Conservation (phyloP, 2,113 vertebrate genomes). For the Rhegmatorhina hoffmannsi region DNA sequence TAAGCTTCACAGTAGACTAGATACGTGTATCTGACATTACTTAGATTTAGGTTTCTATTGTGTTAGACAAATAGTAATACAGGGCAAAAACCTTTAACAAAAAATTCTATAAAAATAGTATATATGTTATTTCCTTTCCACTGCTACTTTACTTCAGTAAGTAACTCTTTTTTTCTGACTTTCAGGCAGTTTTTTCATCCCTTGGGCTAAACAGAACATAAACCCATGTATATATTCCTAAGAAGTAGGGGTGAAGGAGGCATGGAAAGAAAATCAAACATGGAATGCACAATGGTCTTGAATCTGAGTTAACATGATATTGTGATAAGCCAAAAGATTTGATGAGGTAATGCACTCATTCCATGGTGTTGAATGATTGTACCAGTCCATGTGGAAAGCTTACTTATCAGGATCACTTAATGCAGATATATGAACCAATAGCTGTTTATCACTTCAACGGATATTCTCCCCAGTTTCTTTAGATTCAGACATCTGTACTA, state of each 20-base stretch:
- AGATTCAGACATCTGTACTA: conserved; percentile 63
- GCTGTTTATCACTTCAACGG: conserved; percentile 74
- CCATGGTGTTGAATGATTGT: conserved; percentile 51
- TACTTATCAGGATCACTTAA: conserved; percentile 76
- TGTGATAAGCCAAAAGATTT: conserved; percentile 25
- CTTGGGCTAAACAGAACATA: not conserved
- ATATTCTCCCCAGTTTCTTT: conserved; percentile 69
- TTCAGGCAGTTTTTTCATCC: not conserved
- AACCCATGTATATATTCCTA: not conserved
- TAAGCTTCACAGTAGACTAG: not conserved
- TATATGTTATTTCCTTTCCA: not conserved
- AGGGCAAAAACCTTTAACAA: not conserved
- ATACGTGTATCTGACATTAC: not conserved
- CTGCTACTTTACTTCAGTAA: not conserved
- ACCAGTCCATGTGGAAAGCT: conserved; percentile 34
- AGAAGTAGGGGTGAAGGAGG: rapidly evolving
- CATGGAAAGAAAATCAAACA: not conserved
- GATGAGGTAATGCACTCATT: conserved; percentile 40
- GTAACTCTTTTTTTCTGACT: not conserved
- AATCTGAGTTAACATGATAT: conserved; percentile 33
- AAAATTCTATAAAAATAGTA: not conserved
- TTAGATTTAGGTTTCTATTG: not conserved
- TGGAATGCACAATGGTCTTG: not conserved
- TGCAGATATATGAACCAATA: conserved; percentile 76
- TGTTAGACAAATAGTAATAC: not conserved